Conservation (phyloP, 2,797 vertebrate species). For the Epinephelus awoara region DNA sequence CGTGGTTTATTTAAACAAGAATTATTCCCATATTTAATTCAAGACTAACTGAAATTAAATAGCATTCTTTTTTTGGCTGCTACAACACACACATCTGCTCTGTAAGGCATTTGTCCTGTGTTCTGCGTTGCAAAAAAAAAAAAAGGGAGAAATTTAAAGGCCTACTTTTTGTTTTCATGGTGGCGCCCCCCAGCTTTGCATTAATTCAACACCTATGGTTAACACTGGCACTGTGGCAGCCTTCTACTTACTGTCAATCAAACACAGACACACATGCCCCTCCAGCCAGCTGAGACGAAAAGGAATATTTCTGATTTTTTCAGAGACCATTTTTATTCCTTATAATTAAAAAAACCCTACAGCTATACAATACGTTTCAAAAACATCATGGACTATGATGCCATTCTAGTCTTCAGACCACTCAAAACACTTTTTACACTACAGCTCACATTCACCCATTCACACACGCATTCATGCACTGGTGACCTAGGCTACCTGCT, state of each 20-base stretch:
- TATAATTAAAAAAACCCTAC: not conserved
- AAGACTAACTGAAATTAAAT: not conserved
- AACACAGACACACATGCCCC: not conserved
- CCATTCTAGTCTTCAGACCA: no score
- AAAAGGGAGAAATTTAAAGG: not conserved
- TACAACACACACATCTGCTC: not conserved
- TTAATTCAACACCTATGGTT: not conserved
- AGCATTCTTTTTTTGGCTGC: not conserved
- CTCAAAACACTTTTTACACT: no score
- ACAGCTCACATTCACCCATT: no score
- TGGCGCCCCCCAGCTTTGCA: not conserved
- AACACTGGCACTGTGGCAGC: not conserved
- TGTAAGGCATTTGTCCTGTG: not conserved
- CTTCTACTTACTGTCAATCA: no score
- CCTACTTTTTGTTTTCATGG: not conserved
- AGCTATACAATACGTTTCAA: no score
- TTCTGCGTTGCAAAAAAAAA: not conserved
- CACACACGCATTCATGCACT: no score
- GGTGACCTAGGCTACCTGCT: no score
- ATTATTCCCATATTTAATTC: constrained; percentile 7
- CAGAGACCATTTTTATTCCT: not conserved
- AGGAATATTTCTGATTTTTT: not conserved
- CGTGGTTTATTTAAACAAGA: constrained; percentile 47
- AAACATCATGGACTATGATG: no score
- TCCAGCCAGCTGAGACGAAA: not conserved